Evolutionary conservation across 2,888 invertebrate genomes (phyloP), one percentile per base, ranked within the genome.

Genomic region (Cryptocheilus praepositus): DNA sequence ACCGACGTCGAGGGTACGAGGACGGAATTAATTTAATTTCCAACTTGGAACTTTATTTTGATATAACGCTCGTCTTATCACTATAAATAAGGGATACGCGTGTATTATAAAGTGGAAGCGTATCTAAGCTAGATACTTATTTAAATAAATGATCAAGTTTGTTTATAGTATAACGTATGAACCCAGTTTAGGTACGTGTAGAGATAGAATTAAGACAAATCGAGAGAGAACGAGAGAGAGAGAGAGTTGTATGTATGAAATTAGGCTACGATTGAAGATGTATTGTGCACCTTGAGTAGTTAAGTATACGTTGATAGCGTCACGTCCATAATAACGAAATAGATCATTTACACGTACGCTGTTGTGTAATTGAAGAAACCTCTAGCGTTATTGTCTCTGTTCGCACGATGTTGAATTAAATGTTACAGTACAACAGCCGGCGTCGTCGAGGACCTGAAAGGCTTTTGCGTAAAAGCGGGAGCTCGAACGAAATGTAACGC

Each of bases 51-150:
- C 70, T 78, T 80, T 79, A 77, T 80, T 81, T 82, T 77, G 71
- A 73, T 74, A 78, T 77, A 73, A 74, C 54, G 22, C 70, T 76
- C 67, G 46, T 70, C 44, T 28, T 57, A 73, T 18, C 49, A 49
- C 18, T 49, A 16, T 45, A 49, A 49, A 71, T 67, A 67, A 63
- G 73, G 70, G 70, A 65, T 73, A 72, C 56, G 73, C 77, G 75
- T 71, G 77, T 79, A 60, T 46, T 46, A 58, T 58, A 25, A 46
- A 36, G 3, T 36, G 8, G 11, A 36, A 5, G 25, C 44, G 19
- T 57, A 74, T 76, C 72, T 82, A 82, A 80, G 73, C 76, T 81
- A 82, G 81, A 76, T 80, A 83, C 74, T 78, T 80, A 80, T 81
- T 81, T 78, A 80, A 79, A 77, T 63, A 62, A 57, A 45, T 45